Evolutionary conservation across 2,113 vertebrate species (phyloP).

Genomic region (Pagrus major): DNA sequence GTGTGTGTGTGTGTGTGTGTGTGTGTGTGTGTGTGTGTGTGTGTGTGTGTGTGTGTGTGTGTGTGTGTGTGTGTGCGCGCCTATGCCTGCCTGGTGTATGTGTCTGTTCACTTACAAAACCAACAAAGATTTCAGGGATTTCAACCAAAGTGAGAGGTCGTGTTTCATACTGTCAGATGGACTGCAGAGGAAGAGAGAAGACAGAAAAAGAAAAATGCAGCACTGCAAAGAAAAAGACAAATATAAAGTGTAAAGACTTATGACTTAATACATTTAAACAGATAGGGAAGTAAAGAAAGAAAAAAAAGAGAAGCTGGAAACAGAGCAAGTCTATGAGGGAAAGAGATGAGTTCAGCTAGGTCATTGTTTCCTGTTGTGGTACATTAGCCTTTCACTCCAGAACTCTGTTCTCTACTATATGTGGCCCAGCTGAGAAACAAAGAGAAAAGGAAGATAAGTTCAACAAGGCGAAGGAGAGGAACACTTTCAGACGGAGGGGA

Average conservation of each 20-base stretch:
- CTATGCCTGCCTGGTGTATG: no score
- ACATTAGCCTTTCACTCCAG: slow-evolving; percentile 38
- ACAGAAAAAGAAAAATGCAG: slow-evolving; percentile 5
- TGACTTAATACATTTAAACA: slow-evolving; percentile 5
- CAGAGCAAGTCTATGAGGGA: not conserved
- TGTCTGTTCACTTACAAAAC: slow-evolving; percentile 42
- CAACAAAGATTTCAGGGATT: slow-evolving; percentile 57
- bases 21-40: no score
- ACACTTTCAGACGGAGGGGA: slow-evolving; percentile 16
- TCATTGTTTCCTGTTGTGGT: slow-evolving; percentile 48
- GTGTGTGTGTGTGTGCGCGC: not conserved
- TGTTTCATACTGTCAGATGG: slow-evolving; percentile 70
- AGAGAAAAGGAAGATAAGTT: slow-evolving; percentile 25
- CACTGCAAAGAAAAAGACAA: slow-evolving; percentile 1
- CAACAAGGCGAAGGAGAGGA: slow-evolving; percentile 7
- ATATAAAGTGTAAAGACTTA: not conserved
- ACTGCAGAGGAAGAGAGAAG: slow-evolving; percentile 37
- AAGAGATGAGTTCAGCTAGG: slow-evolving; percentile 4
- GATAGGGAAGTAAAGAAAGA: slow-evolving; percentile 24
- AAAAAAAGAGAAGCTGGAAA: not conserved
- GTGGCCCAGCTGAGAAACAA: slow-evolving; percentile 25
- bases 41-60: no score
- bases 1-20: no score
- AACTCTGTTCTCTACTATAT: not conserved
- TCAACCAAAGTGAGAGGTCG: slow-evolving; percentile 62